Evolutionary conservation across 2,113 vertebrate species (phyloP).

Genomic region (Dipodomys ordii): DNA sequence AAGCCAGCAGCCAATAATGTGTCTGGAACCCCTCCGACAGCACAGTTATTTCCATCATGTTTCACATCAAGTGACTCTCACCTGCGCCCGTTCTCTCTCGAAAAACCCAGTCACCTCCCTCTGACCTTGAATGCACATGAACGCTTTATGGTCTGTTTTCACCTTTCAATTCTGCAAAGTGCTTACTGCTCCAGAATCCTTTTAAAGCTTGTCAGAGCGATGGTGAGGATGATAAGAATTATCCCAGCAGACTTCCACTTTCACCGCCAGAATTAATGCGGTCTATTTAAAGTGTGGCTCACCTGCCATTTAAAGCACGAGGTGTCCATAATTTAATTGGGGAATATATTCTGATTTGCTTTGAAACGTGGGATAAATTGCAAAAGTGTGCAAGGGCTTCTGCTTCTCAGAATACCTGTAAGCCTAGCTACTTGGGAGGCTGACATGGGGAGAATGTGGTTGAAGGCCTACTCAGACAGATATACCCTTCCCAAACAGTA

Average conservation of each 20-base stretch:
- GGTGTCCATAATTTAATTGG: conserved; percentile 47
- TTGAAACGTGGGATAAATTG: background rate
- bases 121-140: conserved; percentile 41
- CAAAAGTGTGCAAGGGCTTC: conserved; percentile 32
- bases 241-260: background rate
- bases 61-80: conserved; percentile 22
- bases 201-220: background rate
- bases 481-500: no score
- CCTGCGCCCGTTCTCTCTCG: background rate
- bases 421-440: background rate
- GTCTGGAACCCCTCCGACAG: background rate
- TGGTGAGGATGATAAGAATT: conserved; percentile 28
- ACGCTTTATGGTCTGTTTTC: conserved; percentile 25
- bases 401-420: background rate
- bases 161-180: conserved; percentile 57
- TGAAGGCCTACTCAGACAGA: no score
- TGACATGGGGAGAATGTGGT: no score
- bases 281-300: conserved; percentile 64
- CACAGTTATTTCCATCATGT: background rate
- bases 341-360: background rate
- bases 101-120: conserved; percentile 36
- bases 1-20: background rate
- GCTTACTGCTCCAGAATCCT: conserved; percentile 62
- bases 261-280: conserved; percentile 28
- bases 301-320: conserved; percentile 49